These are phyloP conservation scores for Astatoreochromis straeleni DNA, from an alignment of 2,113 vertebrate genomes.

Conservation along the genomic window DNA sequence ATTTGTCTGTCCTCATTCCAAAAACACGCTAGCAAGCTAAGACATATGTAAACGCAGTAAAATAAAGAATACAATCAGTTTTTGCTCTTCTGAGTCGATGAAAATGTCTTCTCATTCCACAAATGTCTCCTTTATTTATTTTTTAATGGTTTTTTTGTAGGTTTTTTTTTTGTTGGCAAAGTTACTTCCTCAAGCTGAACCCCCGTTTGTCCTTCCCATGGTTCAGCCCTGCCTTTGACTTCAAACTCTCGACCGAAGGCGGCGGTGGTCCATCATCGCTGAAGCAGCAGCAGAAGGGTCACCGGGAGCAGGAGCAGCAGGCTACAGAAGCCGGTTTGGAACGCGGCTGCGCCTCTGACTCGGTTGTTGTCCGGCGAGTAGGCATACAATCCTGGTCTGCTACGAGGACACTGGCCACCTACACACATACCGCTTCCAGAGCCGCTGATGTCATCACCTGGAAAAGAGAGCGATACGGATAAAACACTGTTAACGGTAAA, in stretches of 20 bases:
- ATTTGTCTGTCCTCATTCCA: background rate
- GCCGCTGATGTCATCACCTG: constrained; percentile 91
- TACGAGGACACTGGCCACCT: constrained; percentile 69
- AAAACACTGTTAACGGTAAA: background rate
- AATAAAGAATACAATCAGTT: constrained; percentile 17
- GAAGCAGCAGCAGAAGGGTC: constrained; percentile 66
- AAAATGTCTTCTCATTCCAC: constrained; percentile 35
- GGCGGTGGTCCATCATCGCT: constrained; percentile 76
- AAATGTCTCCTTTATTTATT: constrained; percentile 6
- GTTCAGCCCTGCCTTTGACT: background rate
- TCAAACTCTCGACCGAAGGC: constrained; percentile 14
- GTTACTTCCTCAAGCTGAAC: background rate
- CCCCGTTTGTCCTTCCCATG: background rate
- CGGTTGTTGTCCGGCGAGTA: constrained; percentile 76
- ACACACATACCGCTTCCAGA: constrained; percentile 88
- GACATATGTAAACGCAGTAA: constrained; percentile 15
- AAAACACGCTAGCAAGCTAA: constrained; percentile 30
- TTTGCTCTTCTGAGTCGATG: constrained; percentile 28
- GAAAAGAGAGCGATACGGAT: background rate
- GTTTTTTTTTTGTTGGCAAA: constrained; percentile 44
- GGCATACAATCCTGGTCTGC: constrained; percentile 66
- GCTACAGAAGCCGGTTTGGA: constrained; percentile 31
- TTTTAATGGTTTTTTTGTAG: constrained; percentile 18
- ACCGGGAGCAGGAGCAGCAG: constrained; percentile 68
- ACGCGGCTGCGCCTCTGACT: constrained; percentile 39